Conservation (phyloP, 2,888 invertebrate species). For the Pomacea canaliculata region DNA sequence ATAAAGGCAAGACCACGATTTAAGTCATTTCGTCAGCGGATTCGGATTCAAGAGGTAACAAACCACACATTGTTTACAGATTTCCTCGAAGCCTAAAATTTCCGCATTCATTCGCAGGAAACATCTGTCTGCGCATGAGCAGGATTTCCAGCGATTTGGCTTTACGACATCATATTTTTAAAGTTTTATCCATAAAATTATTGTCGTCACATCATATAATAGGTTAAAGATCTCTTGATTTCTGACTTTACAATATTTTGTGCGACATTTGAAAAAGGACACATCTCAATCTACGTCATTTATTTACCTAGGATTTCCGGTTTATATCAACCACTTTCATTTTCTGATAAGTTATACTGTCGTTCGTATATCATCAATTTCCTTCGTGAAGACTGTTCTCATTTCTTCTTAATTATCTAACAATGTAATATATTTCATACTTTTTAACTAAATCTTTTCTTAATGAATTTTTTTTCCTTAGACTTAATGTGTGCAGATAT, state of each 20-base stretch:
- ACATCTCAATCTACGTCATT: not conserved
- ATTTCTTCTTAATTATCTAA: too few relatives aligned
- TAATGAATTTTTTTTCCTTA: too few relatives aligned
- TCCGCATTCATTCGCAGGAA: constrained; percentile 37
- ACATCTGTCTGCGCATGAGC: constrained; percentile 35
- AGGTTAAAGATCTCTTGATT: too few relatives aligned
- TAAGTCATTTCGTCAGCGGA: constrained; percentile 18
- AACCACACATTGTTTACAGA: constrained; percentile 17
- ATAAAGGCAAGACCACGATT: constrained; percentile 5
- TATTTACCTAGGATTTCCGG: constrained; percentile 3
- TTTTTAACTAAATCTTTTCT: too few relatives aligned
- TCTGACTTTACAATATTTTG: too few relatives aligned
- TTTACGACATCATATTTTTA: constrained; percentile 7
- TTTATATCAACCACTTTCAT: too few relatives aligned
- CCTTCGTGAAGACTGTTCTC: too few relatives aligned
- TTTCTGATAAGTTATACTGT: too few relatives aligned
- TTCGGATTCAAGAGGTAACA: constrained; percentile 8
- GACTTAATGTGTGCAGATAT: too few relatives aligned
- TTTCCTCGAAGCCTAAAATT: constrained; percentile 26
- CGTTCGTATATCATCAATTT: too few relatives aligned
- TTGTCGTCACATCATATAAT: too few relatives aligned
- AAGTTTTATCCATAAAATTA: not conserved
- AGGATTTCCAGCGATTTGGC: constrained; percentile 8
- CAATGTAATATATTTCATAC: too few relatives aligned
- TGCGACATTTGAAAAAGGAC: not conserved